These are phyloP conservation scores for Asobara japonica DNA, from an alignment of 1,140 invertebrate species.

Conservation along the genomic window DNA sequence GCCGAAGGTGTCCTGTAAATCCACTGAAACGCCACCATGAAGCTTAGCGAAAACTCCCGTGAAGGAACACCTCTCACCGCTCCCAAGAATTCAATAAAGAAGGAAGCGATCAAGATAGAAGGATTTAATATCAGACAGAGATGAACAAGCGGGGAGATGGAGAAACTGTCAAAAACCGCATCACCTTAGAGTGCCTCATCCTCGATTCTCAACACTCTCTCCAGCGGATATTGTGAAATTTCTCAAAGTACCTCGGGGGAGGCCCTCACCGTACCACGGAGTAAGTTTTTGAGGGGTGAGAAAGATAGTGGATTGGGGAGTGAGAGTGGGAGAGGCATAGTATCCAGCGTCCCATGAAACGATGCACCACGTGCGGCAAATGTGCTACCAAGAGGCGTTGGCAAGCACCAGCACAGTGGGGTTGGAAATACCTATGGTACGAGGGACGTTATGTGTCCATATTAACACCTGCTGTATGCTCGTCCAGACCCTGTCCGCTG, in stretches of 20 bases:
- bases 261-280: neutral
- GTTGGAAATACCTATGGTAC: slow-evolving; percentile 16
- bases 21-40: too few species aligned
- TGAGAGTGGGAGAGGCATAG: neutral
- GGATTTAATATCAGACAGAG: too few species aligned
- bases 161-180: slow-evolving; percentile 2
- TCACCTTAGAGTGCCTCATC: neutral
- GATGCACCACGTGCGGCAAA: slow-evolving; percentile 49
- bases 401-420: slow-evolving; percentile 27
- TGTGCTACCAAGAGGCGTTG: slow-evolving; percentile 37
- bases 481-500: neutral
- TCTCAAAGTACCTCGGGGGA: slow-evolving; percentile 12
- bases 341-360: slow-evolving; percentile 24
- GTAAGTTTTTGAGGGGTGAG: neutral
- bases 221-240: slow-evolving; percentile 29
- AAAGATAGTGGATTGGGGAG: neutral
- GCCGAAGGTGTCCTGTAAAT: too few species aligned
- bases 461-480: slow-evolving; percentile 49
- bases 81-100: too few species aligned
- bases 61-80: too few species aligned
- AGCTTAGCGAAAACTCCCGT: too few species aligned
- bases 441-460: slow-evolving; percentile 46
- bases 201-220: slow-evolving; percentile 3
- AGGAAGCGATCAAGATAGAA: too few species aligned
- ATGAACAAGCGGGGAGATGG: too few species aligned